Base-by-base conservation (phyloP, 1,140 invertebrate genomes). In the Ceratina calcarata region DNA sequence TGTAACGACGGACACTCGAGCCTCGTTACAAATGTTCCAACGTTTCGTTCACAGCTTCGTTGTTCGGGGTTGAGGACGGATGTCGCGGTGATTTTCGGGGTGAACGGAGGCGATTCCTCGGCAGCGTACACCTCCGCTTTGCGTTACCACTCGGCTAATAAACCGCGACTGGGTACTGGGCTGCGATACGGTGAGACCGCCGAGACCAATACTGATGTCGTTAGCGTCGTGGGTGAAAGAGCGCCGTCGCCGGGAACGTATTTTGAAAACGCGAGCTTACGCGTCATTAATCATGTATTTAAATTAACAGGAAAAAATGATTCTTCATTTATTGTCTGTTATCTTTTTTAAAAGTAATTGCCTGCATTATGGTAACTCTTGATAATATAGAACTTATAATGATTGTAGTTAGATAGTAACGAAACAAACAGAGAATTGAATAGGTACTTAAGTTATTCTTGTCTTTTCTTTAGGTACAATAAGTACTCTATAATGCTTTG, bases 161-260 rank as follows among this genome's bases (percentile, higher is more conserved):
- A 81, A 88, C 85, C 79, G 66, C 86, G 88, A 91, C 89, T 91
- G 87, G 27, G 15, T 15, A 4, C 27, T 32, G 27, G 2, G 27
- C 1, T 12, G 57, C 57, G 16, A 70, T 16, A 27, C 60, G 45
- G 13, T 15, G 45, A 58, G 22, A 61, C 45, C 49, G 45, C 22
- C n/a, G 65, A 65, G 55, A 45, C 27, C 60, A 65, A 32, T 55
- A 16, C 10, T 32, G 67, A 27, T 16, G 67, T 69, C 67, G 64
- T 49, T 58, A n/a, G 37, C 45, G 58, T 78, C 75, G 73, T 51
- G n/a, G n/a, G 37, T 16, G 22, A 45, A 37, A 53, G 55, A 37
- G 37, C 37, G 37, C 37, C 37, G 37, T 6, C 37, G 37, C 55
- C 13, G 16, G 75, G 75, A 67, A 45, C 75, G 75, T 70, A 32